Base-by-base conservation (phyloP, 2,113 vertebrate genomes). In the Steatornis caripensis region DNA sequence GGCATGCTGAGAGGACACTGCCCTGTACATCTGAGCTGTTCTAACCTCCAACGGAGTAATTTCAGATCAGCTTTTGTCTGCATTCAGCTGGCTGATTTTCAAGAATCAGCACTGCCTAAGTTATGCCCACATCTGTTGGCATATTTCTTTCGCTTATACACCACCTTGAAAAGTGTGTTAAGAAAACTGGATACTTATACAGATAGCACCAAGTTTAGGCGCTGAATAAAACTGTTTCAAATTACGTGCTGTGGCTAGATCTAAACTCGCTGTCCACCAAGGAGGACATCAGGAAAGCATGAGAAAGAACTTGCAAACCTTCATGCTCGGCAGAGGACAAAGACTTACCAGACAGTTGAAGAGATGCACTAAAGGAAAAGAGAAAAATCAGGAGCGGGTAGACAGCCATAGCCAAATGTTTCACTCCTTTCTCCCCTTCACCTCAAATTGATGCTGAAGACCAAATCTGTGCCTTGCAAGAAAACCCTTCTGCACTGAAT, bases 301-400 rank as follows among this genome's bases (percentile, higher is more conserved):
- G 9, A 41, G 21, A 78, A 78, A 81, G 21, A 58, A n/a, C 18
- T 84, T 71, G 9, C 61, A 84, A 81, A 60, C 11, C 10, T 71
- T 41, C 26, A 17, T 14, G n/a, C 1, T 60, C 53, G 48, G 24
- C 10, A 82, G 39, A 92, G 15, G 10, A 81, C 12, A 84, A 55
- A 84, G 69, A 95, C 97, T 97, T 96, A 97, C 97, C 97, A 36
- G 94, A 64, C 5, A 17, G 64, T 87, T 94, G 97, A 89, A 97
- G 86, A 95, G 84, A 58, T 26, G 77, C 51, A 16, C 76, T 79
- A 71, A 91, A n/a, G 46, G 66, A 69, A 69, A 89, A 83, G 43
- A 97, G 41, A 62, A 96, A 89, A 92, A 89, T 65, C 77, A 97
- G 53, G 8, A 88, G 9, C 66, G 94, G 43, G 77, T 76, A 95